A percentile compares a stretch with the other conserved stretches of the same genome.
These are phyloP conservation scores for Parapsyche elsis DNA, from an alignment of 1,140 invertebrate species.

Conservation along the genomic window DNA sequence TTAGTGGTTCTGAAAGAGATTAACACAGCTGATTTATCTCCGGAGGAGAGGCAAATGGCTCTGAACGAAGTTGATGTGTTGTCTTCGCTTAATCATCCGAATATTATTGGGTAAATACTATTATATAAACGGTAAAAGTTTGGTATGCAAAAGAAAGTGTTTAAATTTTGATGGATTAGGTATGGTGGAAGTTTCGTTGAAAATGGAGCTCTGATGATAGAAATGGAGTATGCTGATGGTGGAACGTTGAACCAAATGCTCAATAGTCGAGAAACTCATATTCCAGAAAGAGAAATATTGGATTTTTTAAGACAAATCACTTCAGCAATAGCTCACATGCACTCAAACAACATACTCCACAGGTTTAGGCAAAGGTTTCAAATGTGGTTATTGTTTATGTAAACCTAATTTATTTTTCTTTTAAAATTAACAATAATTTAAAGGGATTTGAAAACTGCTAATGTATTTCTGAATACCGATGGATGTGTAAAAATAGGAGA, in stretches of 20 bases:
- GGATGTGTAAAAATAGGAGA: slow-evolving; percentile 78
- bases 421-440: slow-evolving; percentile 45
- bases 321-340: slow-evolving; percentile 77
- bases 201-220: slow-evolving; percentile 79
- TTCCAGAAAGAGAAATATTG: slow-evolving; percentile 73
- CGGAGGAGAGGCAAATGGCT: slow-evolving; percentile 75
- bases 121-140: slow-evolving; percentile 1
- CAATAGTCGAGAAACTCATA: slow-evolving; percentile 63
- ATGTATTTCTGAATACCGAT: slow-evolving; percentile 80
- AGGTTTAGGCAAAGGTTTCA: slow-evolving; percentile 67
- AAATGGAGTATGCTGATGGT: slow-evolving; percentile 86
- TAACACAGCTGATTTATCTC: slow-evolving; percentile 77
- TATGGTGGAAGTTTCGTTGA: slow-evolving; percentile 83
- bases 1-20: slow-evolving; percentile 83
- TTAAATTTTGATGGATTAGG: slow-evolving; percentile 58
- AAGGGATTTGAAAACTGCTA: slow-evolving; percentile 82
- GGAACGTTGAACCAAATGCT: slow-evolving; percentile 78
- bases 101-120: slow-evolving; percentile 72
- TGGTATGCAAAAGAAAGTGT: neutral
- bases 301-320: slow-evolving; percentile 78
- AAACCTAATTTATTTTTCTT: neutral
- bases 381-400: no score
- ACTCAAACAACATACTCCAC: slow-evolving; percentile 79
- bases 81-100: slow-evolving; percentile 78
- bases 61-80: slow-evolving; percentile 82